Evolutionary conservation across 1,140 invertebrate genomes (phyloP), one percentile per base, ranked within the genome.

Genomic region (Bursaphelenchus mucronatus): DNA sequence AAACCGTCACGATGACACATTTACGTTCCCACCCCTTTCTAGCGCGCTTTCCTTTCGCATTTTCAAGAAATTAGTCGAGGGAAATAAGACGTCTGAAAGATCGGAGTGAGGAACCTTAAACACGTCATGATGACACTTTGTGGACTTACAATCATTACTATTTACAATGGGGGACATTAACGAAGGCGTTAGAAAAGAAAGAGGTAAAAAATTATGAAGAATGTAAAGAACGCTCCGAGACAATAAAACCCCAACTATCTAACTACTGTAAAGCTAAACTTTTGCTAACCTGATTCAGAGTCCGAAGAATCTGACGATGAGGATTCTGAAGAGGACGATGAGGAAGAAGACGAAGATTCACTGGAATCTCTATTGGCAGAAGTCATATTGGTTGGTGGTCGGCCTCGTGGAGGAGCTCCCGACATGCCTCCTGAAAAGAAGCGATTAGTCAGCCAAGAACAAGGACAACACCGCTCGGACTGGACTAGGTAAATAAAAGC

Each of bases 271-370:
- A 49, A 49, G 17, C 47, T 59, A 43, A 21, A 6, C 15, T 39
- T 17, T 63, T 62, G 41, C 70, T 71, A 71, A 71, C 70, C 74
- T 76, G 74, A 73, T 67, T 76, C 71, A 44, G 66, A 65, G 67
- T 73, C 71, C 40, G 74, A 76, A 11, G 70, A 71, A 59, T 71
- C 70, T 63, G 55, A 64, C 21, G 73, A 76, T 41, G 64, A 68
- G 17, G 68, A 71, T 43, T 70, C 72, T 8, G 74, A 76, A 10
- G 71, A 76, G 8, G 73, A 76, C 19, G 68, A 64, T 41, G 52
- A 51, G 0, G 62, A 63, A 66, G 62, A 63, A 13, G 73, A 75
- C n/a, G 67, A 71, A 8, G 71, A 73, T 19, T 76, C 74, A n/a
- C 69, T 73, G 44, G 71, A 73, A n/a, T 61, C 58, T 2, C 39